phyloP scores from a whole-genome alignment of 2,113 vertebrate genomes.

The Nesogale talazaci region DNA sequence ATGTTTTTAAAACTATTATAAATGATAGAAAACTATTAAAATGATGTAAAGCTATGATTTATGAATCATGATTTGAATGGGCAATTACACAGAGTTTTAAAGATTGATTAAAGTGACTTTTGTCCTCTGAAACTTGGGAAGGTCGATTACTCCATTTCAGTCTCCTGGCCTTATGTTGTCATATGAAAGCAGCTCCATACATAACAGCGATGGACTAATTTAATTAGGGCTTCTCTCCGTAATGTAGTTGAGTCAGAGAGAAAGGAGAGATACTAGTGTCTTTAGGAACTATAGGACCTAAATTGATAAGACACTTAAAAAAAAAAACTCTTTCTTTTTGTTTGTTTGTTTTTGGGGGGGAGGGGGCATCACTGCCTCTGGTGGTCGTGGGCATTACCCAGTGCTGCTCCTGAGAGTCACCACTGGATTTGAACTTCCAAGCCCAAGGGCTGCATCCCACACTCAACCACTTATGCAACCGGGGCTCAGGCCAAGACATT shows the following conservation, averaged over 20 bases:
- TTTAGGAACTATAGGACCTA: background rate
- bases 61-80: background rate
- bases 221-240: background rate
- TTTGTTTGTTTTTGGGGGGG: too few relatives aligned
- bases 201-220: background rate
- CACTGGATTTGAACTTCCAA: too few relatives aligned
- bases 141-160: background rate
- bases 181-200: too few relatives aligned
- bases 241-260: background rate
- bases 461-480: too few relatives aligned
- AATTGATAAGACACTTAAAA: too few relatives aligned
- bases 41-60: background rate
- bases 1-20: background rate
- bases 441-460: too few relatives aligned
- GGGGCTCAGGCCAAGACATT: too few relatives aligned
- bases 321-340: too few relatives aligned
- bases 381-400: too few relatives aligned
- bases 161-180: background rate
- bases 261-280: background rate
- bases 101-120: constrained; percentile 2
- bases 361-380: too few relatives aligned
- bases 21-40: background rate
- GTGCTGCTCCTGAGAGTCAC: too few relatives aligned
- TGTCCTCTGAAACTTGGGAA: background rate
- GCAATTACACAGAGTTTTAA: constrained; percentile 18